Conservation (phyloP, 2,797 vertebrate species). For the Acanthurus tractus region DNA sequence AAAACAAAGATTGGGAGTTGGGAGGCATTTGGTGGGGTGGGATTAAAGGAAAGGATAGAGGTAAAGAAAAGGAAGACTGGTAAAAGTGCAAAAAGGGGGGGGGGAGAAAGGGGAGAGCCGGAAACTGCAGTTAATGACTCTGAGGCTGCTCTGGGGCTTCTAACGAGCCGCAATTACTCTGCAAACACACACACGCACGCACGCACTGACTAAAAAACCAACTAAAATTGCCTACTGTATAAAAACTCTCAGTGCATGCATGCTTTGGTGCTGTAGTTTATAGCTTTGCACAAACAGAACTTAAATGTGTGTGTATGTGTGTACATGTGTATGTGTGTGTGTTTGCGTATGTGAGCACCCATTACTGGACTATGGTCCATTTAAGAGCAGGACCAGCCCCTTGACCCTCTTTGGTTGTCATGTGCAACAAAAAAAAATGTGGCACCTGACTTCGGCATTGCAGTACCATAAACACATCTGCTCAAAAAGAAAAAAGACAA, state of each 20-base stretch:
- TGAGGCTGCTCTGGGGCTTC: constrained; percentile 59
- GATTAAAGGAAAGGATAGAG: constrained; percentile 25
- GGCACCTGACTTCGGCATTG: constrained; percentile 71
- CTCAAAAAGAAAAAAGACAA: constrained; percentile 18
- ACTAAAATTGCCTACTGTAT: neutral
- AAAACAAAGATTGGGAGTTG: constrained; percentile 13
- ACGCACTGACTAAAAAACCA: too few relatives aligned
- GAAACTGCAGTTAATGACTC: constrained; percentile 81
- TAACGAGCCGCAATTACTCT: constrained; percentile 79
- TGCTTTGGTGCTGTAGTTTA: constrained; percentile 5
- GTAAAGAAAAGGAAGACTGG: constrained; percentile 17
- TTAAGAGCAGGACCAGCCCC: constrained; percentile 25
- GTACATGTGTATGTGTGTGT: constrained; percentile 18
- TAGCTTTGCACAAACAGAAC: constrained; percentile 7
- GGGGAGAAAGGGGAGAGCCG: constrained; percentile 46
- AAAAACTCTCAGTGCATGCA: neutral
- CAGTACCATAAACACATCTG: constrained; percentile 51
- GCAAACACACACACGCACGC: constrained; percentile 19
- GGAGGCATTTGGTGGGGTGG: constrained; percentile 7
- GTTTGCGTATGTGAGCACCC: constrained; percentile 4
- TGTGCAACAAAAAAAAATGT: constrained; percentile 68
- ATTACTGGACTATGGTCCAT: neutral
- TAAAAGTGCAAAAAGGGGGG: constrained; percentile 21
- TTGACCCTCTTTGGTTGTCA: constrained; percentile 59
- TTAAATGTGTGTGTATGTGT: constrained; percentile 4